Conservation (phyloP, 2,113 vertebrate genomes). For the Catharus fuscescens region DNA sequence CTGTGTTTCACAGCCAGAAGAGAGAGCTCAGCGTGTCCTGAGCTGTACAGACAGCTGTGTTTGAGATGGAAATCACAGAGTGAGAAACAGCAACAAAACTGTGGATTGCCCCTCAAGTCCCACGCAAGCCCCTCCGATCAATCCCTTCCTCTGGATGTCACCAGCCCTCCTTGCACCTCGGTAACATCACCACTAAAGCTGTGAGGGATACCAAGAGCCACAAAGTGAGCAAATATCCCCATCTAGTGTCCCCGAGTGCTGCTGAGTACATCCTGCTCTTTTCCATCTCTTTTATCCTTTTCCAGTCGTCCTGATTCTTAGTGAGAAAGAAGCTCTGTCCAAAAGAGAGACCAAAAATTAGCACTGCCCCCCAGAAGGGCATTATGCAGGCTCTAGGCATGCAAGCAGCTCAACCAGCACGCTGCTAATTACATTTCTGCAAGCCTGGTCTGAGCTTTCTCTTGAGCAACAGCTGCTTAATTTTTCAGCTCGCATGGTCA, state of each 20-base stretch:
- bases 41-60: neutral
- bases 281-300: neutral
- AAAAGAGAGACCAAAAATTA: neutral
- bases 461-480: slow-evolving; percentile 16
- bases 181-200: neutral
- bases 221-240: slow-evolving; percentile 73
- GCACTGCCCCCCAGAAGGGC: neutral
- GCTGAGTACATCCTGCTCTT: neutral
- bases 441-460: neutral
- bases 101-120: accelerated
- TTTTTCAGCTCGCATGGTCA: neutral
- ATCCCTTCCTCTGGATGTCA: neutral
- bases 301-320: neutral
- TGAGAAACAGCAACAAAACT: neutral
- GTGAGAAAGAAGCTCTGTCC: neutral
- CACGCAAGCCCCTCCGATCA: accelerated
- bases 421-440: neutral
- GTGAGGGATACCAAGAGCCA: neutral
- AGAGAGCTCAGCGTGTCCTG: neutral
- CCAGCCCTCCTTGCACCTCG: neutral
- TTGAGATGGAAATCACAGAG: neutral
- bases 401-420: neutral
- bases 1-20: neutral
- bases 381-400: neutral
- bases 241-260: slow-evolving; percentile 65